These are phyloP conservation scores for Callyntrura sp. DNA, from an alignment of 2,888 invertebrate genomes.

Conservation along the genomic window DNA sequence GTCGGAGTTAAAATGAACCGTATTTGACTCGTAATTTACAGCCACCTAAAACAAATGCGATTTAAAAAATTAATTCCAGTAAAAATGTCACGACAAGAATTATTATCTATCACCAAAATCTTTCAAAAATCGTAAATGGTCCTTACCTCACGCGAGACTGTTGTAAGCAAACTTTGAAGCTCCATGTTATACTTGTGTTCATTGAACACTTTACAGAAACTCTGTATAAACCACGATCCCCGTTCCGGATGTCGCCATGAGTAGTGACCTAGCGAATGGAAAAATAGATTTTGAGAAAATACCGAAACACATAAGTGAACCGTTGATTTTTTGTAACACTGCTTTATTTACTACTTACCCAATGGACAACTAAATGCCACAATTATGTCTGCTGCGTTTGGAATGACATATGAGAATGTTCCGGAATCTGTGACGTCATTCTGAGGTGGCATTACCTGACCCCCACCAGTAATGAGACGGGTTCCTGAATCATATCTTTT, in stretches of 20 bases:
- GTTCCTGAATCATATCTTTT: constrained; percentile 81
- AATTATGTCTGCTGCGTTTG: constrained; percentile 83
- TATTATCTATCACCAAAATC: neutral
- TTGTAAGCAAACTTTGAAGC: constrained; percentile 93
- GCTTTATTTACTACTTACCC: constrained; percentile 63
- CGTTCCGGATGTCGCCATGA: constrained; percentile 97
- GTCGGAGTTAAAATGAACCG: constrained; percentile 72
- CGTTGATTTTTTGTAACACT: no score
- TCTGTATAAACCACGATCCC: constrained; percentile 99
- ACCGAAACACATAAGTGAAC: no score
- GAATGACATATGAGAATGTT: constrained; percentile 83
- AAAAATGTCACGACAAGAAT: no score
- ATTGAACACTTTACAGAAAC: constrained; percentile 93
- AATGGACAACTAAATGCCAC: constrained; percentile 83
- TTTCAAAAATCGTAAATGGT: neutral
- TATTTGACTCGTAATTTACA: constrained; percentile 79
- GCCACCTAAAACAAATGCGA: constrained; percentile 80
- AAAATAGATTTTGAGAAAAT: constrained; percentile 18
- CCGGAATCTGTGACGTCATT: constrained; percentile 81
- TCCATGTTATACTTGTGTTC: constrained; percentile 90
- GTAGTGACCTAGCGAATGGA: constrained; percentile 91
- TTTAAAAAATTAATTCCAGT: no score
- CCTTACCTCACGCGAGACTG: constrained; percentile 87
- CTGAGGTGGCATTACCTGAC: neutral
- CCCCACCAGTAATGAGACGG: neutral